Evolutionary conservation across 2,797 vertebrate genomes (phyloP), one percentile per base, ranked within the genome.

Genomic region (Masticophis lateralis): DNA sequence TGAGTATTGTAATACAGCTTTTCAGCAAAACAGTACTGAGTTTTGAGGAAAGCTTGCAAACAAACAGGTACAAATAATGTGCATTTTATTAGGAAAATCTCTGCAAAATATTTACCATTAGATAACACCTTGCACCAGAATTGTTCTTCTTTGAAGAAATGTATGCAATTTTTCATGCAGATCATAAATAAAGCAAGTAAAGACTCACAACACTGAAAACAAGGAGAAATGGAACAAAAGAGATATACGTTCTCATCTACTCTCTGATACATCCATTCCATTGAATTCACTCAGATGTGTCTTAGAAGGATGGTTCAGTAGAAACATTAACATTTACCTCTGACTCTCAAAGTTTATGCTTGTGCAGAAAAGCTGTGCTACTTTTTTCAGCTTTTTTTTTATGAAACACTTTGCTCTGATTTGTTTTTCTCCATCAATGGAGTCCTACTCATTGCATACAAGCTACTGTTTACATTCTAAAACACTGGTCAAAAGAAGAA

Each of bases 381-480:
- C 10, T 53, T 87, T 51, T 87, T 56, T 20, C 43, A 83, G 10
- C 14, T 43, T 10, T 53, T 51, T n/a, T 47, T 37, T 7, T 51
- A 53, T 92, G 32, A 83, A 79, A 59, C 9, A 43, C 32, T 61
- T 59, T 18, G n/a, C 28, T 18, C 1, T 14, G 22, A 53, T 88
- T 91, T 69, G 6, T 16, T 87, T 87, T 69, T 59, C 61, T 4
- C 55, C 14, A 66, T 16, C 9, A 51, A n/a, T 66, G 18, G 10
- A 18, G 4, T 83, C 56, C 14, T 1, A 56, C 55, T 1, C 12
- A 0, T n/a, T 11, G 88, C 5, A 16, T 1, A 0, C 13, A 88
- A 0, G 0, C 6, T 88, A 79, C 37, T 28, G 53, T 92, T 93
- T 89, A 91, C 92, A 89, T 93, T 27, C 92, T 2, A 25, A 90